Percentiles rank a stretch among this genome's conserved stretches.
Conservation (phyloP, 2,797 vertebrate genomes). For the Chromobotia macracanthus region DNA sequence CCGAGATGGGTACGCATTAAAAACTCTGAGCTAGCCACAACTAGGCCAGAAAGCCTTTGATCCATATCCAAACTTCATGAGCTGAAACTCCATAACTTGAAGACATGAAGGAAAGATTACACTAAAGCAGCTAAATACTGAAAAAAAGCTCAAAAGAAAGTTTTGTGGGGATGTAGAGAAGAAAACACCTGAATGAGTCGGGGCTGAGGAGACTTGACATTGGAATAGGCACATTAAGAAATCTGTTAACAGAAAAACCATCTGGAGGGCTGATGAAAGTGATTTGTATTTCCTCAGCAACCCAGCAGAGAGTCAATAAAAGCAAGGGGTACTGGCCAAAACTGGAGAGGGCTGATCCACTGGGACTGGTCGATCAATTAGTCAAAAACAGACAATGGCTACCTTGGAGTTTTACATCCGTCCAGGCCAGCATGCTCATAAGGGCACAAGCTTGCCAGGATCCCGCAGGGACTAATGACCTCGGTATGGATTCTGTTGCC, state of each 20-base stretch:
- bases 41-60: slow-evolving; percentile 68
- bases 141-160: slow-evolving; percentile 30
- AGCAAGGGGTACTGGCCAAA: slow-evolving; percentile 48
- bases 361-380: slow-evolving; percentile 58
- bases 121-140: slow-evolving; percentile 40
- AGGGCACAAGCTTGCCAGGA: slow-evolving; percentile 15
- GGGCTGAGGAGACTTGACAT: slow-evolving; percentile 54
- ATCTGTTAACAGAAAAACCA: slow-evolving; percentile 63
- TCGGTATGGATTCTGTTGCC: slow-evolving; percentile 35
- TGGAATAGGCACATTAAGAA: slow-evolving; percentile 23
- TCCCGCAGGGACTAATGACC: slow-evolving; percentile 37
- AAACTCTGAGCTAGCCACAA: slow-evolving; percentile 68
- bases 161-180: slow-evolving; percentile 8
- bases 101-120: slow-evolving; percentile 35
- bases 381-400: slow-evolving; percentile 50
- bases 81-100: slow-evolving; percentile 3
- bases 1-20: slow-evolving; percentile 59
- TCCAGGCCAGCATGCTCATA: slow-evolving; percentile 10
- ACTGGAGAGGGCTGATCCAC: slow-evolving; percentile 39
- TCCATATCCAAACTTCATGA: slow-evolving; percentile 54
- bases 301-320: slow-evolving; percentile 64
- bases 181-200: slow-evolving; percentile 56
- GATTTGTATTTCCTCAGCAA: slow-evolving; percentile 60
- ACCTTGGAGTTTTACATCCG: slow-evolving; percentile 47
- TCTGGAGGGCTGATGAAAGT: slow-evolving; percentile 66